Evolutionary conservation across 2,888 invertebrate genomes (phyloP), one percentile per base, ranked within the genome.

Genomic region (Amiota communis): DNA sequence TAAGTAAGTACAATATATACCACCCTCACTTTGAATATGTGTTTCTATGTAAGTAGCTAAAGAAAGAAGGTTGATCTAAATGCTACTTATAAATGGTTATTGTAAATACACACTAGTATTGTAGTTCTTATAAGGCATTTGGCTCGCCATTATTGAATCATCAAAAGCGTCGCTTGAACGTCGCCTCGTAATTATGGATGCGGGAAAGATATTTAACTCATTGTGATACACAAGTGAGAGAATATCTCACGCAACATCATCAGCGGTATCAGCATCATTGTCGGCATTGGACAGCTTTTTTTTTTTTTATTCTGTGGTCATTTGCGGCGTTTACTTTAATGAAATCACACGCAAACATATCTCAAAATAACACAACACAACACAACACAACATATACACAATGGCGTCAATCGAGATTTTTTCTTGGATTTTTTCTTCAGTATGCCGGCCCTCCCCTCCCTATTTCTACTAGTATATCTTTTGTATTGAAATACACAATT

Each of bases 321-420:
- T 12, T 68, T 36, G 36, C 36, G 36, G 36, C 36, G 36, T 53
- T 68, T 2, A 68, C 20, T 68, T 17, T 51, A 67, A 68, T 53
- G 67, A 67, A 67, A 67, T 49, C 67, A 67, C 67, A 67, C 67
- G 67, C 67, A 20, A 67, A 67, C 46, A 46, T 46, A 15, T 59
- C 15, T 9, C 59, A 59, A 11, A 59, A 15, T 11, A 59, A 20
- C 59, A 57, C 15, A 13, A 53, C 53, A 53, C 12, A 36, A 36
- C 36, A 36, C 36, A 36, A 36, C 36, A 36, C 36, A 36, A 10
- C 8, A 53, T 53, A 53, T 12, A 15, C 36, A 59, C 59, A 59
- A 59, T 59, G 59, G 59, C 59, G 59, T 59, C 59, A 59, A 59
- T 59, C 59, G 59, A 59, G 59, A 59, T 59, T 59, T 59, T 53